Base-by-base conservation (phyloP, 2,113 vertebrate species). In the Illadopsis cleaveri region DNA sequence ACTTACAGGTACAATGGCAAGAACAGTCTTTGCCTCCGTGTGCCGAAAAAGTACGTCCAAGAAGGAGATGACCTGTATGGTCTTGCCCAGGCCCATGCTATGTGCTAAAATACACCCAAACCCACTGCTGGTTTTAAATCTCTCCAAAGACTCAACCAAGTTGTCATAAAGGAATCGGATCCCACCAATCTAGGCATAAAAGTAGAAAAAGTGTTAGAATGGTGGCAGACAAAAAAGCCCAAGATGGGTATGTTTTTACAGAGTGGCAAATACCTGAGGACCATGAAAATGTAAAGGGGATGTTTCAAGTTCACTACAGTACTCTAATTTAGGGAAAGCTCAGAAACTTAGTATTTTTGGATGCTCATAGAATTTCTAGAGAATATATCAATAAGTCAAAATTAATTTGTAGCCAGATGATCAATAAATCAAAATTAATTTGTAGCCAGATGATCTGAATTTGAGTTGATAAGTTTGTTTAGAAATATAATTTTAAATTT, bases 131-230 rank as follows among this genome's bases (percentile, higher is more conserved):
- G 97, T 98, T 96, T 99, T 99, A 96, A 99, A 99, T 73, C 99
- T 98, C 91, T 99, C 99, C 97, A 99, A 97, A 66, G 99, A 99
- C 94, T 99, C 99, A 14, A 99, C 98, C 90, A 99, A 98, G 97
- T 99, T 99, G 97, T 99, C 99, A 37, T 99, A 99, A 12, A 99
- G 98, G 97, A 99, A 99, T 64, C 99, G 98, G 94, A 99, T 99
- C 22, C 99, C 99, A 9, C 99, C 99, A 53, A 99, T 98, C 99
- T 99, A 96, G 56, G 94, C 33, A 94, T 71, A 89, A 87, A 66
- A 89, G 91, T 31, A 95, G 58, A 89, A 79, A 47, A 86, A 22
- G 42, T 87, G n/a, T 89, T 81, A 94, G 76, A 95, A 48, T 51
- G 11, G 35, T 24, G 11, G 27, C 12, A 64, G 37, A 19, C 33